These are phyloP conservation scores for Epistrophella euchroma DNA, from an alignment of 2,888 invertebrate species.

Conservation along the genomic window DNA sequence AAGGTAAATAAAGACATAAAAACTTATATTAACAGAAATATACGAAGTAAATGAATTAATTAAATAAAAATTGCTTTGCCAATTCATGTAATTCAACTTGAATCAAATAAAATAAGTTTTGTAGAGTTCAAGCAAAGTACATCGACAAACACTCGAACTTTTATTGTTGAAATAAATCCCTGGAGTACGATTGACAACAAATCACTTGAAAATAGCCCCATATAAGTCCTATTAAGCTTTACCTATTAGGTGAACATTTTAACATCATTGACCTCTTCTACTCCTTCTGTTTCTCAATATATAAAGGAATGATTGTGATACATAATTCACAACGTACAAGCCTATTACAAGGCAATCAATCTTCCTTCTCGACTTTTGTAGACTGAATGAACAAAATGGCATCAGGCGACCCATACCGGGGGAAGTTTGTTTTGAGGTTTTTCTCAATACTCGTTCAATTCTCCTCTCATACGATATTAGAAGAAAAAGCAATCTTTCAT, in stretches of 20 bases:
- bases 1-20: too few species aligned
- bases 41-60: neutral
- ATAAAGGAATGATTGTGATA: slow-evolving; percentile 55
- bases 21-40: neutral
- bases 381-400: slow-evolving; percentile 44
- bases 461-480: slow-evolving; percentile 10
- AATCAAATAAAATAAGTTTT: slow-evolving; percentile 1
- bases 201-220: slow-evolving; percentile 73
- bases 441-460: neutral
- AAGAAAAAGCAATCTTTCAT: slow-evolving; percentile 70
- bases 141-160: slow-evolving; percentile 29
- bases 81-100: neutral
- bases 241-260: slow-evolving; percentile 75
- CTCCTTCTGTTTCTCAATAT: slow-evolving; percentile 17
- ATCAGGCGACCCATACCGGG: neutral
- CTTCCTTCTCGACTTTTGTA: slow-evolving; percentile 60
- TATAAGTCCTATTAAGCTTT: slow-evolving; percentile 73
- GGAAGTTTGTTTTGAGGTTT: slow-evolving; percentile 61
- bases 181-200: slow-evolving; percentile 72
- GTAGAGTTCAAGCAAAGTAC: neutral
- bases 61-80: neutral
- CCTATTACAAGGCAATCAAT: slow-evolving; percentile 76
- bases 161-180: slow-evolving; percentile 55
- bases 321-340: slow-evolving; percentile 74
- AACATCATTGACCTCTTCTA: slow-evolving; percentile 64